phyloP scores from a whole-genome alignment of 2,888 invertebrate species.

The Dugesia japonica region DNA sequence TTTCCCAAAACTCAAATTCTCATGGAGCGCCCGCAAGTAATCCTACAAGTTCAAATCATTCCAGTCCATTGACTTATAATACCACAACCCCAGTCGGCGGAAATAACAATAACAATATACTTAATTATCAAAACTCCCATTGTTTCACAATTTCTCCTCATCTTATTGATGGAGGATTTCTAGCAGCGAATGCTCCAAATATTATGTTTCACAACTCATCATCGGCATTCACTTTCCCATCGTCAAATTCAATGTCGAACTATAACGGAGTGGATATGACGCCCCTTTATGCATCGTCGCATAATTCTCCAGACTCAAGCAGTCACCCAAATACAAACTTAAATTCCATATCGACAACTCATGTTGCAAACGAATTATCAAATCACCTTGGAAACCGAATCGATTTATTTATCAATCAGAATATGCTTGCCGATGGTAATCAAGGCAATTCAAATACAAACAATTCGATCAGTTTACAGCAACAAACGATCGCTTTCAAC shows the following conservation, averaged over 20 bases:
- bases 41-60: not conserved
- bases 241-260: not conserved
- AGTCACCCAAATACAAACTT: not conserved
- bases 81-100: not conserved
- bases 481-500: conserved; percentile 10
- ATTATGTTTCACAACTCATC: not conserved
- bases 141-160: conserved; percentile 6
- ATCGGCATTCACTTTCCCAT: not conserved
- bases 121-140: not conserved
- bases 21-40: not conserved
- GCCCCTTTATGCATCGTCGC: not conserved
- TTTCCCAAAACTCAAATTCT: conserved; percentile 1
- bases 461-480: not conserved
- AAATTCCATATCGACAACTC: not conserved
- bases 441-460: not conserved
- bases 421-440: not conserved
- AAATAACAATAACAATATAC: not conserved
- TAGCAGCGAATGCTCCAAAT: not conserved
- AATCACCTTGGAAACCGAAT: not conserved
- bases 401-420: conserved; percentile 15
- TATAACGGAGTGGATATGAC: not conserved
- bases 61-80: not conserved
- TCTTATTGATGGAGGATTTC: not conserved
- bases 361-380: conserved; percentile 1
- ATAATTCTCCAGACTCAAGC: not conserved